These are phyloP conservation scores for Microtus oregoni DNA, from an alignment of 2,113 vertebrate species.

Conservation along the genomic window DNA sequence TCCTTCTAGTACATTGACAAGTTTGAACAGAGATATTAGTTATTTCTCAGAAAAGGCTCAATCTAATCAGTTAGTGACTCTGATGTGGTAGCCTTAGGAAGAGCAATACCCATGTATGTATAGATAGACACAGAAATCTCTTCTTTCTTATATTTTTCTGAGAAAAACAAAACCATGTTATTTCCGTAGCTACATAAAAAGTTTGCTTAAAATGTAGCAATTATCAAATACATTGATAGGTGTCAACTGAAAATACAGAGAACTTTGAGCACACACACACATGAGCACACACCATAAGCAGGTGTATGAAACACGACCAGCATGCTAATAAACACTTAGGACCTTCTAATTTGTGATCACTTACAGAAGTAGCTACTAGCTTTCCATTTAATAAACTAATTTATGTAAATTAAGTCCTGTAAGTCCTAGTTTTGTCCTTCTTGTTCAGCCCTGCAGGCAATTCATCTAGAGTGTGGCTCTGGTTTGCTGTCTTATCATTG, in stretches of 20 bases:
- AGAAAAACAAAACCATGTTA: neutral
- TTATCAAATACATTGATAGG: neutral
- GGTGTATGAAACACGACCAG: neutral
- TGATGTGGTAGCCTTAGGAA: neutral
- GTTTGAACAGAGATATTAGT: neutral
- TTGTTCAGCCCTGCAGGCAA: neutral
- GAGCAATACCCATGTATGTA: neutral
- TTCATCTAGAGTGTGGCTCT: too few species aligned
- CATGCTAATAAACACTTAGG: neutral
- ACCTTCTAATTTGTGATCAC: neutral
- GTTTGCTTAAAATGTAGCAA: neutral
- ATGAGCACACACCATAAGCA: neutral
- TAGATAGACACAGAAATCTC: neutral
- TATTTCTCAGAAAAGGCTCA: constrained; percentile 32
- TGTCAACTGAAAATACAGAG: neutral
- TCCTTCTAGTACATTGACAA: neutral
- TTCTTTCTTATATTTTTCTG: neutral
- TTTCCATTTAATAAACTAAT: neutral
- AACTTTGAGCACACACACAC: neutral
- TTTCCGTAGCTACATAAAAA: neutral
- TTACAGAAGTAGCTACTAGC: neutral
- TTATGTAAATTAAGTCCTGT: neutral
- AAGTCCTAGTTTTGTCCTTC: neutral
- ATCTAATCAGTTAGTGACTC: neutral
- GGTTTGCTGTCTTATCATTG: too few species aligned